Conservation (phyloP, 2,888 invertebrate genomes). For the Mesorhabditis sp. region DNA sequence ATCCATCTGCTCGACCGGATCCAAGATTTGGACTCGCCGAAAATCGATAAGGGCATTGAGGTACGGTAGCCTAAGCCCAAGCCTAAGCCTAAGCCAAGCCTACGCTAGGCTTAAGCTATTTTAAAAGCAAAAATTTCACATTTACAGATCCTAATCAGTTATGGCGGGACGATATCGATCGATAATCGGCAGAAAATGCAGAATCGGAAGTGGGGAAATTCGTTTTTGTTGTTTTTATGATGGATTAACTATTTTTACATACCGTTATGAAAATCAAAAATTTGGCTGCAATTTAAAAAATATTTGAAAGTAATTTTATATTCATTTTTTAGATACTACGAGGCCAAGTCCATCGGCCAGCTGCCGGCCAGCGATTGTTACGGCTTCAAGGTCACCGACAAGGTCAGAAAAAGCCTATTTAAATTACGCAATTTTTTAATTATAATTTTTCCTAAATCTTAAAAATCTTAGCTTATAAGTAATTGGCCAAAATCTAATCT, state of each 20-base stretch:
- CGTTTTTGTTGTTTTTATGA: background rate
- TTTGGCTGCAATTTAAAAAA: too few relatives aligned
- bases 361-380: constrained; percentile 28
- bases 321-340: constrained; percentile 16
- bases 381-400: constrained; percentile 28
- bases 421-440: background rate
- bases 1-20: constrained; percentile 37
- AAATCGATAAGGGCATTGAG: constrained; percentile 31
- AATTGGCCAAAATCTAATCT: background rate
- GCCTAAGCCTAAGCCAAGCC: too few relatives aligned
- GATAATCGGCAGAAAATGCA: constrained; percentile 33
- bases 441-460: background rate
- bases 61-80: constrained; percentile 12
- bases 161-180: constrained; percentile 46
- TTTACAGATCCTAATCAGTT: constrained; percentile 43
- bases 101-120: too few relatives aligned
- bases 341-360: constrained; percentile 31
- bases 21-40: constrained; percentile 34
- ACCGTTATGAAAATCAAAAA: too few relatives aligned
- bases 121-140: too few relatives aligned
- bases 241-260: too few relatives aligned
- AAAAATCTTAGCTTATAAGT: background rate
- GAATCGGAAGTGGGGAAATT: constrained; percentile 13
- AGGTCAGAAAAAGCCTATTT: background rate
- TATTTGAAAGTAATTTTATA: background rate